A percentile compares a stretch with the other conserved stretches of the same genome.
phyloP scores from a whole-genome alignment of 2,113 vertebrate genomes.

The Onychorhynchus coronatus region DNA sequence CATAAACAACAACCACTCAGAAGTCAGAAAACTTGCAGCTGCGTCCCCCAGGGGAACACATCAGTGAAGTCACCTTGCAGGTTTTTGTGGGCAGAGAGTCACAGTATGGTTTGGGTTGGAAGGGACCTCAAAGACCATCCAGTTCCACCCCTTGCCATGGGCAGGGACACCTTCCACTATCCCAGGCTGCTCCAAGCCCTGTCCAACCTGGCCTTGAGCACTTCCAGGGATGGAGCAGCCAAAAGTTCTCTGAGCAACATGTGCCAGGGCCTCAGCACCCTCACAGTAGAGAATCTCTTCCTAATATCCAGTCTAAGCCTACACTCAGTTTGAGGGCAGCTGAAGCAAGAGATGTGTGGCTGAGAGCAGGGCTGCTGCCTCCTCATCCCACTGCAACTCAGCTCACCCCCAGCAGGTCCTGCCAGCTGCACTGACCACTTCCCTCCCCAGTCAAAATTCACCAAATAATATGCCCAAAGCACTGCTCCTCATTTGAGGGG shows the following conservation, averaged over 20 bases:
- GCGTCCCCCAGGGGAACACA: not conserved
- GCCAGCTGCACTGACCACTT: not conserved
- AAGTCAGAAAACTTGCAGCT: not conserved
- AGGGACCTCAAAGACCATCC: not conserved
- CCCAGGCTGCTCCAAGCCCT: accelerated
- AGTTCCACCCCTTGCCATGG: not conserved
- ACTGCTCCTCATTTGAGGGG: not conserved
- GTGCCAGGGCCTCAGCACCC: accelerated
- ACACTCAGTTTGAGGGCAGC: not conserved
- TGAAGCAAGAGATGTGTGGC: not conserved
- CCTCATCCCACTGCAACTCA: not conserved
- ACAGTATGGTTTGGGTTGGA: not conserved
- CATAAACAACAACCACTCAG: not conserved
- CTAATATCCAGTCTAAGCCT: not conserved
- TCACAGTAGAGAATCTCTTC: not conserved
- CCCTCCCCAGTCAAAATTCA: not conserved
- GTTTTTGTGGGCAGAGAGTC: not conserved
- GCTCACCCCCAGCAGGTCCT: not conserved
- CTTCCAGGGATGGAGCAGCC: not conserved
- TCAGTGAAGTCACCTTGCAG: not conserved
- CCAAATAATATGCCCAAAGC: not conserved
- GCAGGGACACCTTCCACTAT: accelerated
- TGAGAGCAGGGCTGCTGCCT: not conserved
- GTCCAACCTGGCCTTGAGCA: accelerated
- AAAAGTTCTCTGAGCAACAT: not conserved